phyloP scores from a whole-genome alignment of 1,140 invertebrate species.

The Orius insidiosus region DNA sequence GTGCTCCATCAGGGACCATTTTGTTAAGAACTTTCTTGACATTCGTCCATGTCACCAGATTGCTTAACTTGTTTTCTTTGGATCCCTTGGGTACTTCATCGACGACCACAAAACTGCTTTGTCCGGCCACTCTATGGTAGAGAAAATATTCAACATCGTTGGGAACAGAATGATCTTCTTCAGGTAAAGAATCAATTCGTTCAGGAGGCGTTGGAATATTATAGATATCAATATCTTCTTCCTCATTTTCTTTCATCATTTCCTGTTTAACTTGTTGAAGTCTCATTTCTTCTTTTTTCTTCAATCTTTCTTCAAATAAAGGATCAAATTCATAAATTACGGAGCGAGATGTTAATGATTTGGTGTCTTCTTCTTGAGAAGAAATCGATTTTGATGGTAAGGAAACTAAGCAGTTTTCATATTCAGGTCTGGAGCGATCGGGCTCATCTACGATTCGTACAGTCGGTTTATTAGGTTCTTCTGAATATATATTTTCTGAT shows the following conservation, averaged over 20 bases:
- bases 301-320: constrained; percentile 20
- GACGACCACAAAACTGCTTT: background rate
- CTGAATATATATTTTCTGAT: constrained; percentile 9
- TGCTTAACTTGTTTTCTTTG: constrained; percentile 23
- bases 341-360: constrained; percentile 16
- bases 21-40: constrained; percentile 25
- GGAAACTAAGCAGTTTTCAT: constrained; percentile 12
- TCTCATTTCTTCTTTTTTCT: background rate
- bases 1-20: constrained; percentile 24
- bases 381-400: too few relatives aligned
- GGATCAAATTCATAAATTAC: constrained; percentile 23
- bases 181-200: constrained; percentile 19
- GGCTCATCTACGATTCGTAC: background rate
- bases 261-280: background rate
- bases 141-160: constrained; percentile 13
- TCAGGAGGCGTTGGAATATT: constrained; percentile 18
- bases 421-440: constrained; percentile 6
- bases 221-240: constrained; percentile 1
- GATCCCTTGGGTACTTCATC: constrained; percentile 22
- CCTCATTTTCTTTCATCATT: background rate
- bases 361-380: too few relatives aligned
- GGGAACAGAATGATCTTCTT: background rate
- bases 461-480: background rate
- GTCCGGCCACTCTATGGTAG: constrained; percentile 14
- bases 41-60: constrained; percentile 23